Evolutionary conservation across 2,797 vertebrate genomes (phyloP).

Genomic region (Amblyraja radiata): DNA sequence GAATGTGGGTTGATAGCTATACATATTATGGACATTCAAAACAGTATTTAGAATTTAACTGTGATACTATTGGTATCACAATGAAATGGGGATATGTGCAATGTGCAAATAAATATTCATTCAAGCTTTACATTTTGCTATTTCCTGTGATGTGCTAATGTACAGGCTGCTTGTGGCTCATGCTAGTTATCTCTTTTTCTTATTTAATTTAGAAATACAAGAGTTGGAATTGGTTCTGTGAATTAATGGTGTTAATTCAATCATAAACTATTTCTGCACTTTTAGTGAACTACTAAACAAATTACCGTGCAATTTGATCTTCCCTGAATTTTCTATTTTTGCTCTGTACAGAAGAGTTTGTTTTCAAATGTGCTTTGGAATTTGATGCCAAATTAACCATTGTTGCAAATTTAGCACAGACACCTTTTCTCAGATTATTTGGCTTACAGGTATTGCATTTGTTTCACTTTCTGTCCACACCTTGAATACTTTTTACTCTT

Average conservation of each 20-base stretch:
- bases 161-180: background rate
- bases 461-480: background rate
- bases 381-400: too few relatives aligned
- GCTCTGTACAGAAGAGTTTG: too few relatives aligned
- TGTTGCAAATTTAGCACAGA: too few relatives aligned
- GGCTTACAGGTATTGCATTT: background rate
- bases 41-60: background rate
- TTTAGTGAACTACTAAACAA: background rate
- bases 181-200: background rate
- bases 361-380: too few relatives aligned
- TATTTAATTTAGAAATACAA: background rate
- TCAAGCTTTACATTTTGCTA: background rate
- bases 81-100: background rate
- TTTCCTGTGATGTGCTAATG: background rate
- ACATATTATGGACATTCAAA: background rate
- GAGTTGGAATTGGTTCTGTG: background rate
- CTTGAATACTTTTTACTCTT: background rate
- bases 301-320: background rate
- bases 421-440: background rate
- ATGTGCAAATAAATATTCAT: background rate
- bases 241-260: background rate
- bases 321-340: too few relatives aligned
- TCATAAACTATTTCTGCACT: background rate
- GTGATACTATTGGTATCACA: background rate
- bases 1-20: background rate